Conservation (phyloP, 2,797 vertebrate genomes). For the Melanotaenia pygmaea region DNA sequence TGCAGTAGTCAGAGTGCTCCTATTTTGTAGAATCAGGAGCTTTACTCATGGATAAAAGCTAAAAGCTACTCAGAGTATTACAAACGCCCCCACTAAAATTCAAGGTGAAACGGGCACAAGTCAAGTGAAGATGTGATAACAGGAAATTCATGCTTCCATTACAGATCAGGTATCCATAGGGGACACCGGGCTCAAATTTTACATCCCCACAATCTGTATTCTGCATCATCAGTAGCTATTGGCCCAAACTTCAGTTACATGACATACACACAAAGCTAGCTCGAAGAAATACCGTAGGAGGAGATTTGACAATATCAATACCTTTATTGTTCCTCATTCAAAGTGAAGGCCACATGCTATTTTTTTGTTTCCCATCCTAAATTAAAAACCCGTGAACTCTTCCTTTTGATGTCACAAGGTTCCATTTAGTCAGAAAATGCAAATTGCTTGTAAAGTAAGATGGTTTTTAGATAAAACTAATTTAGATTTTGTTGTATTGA, state of each 20-base stretch:
- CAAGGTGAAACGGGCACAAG: not conserved
- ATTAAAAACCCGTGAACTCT: not conserved
- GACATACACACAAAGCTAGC: not conserved
- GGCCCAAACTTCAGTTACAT: not conserved
- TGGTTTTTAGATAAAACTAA: not conserved
- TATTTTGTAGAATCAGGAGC: not conserved
- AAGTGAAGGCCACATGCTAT: conserved; percentile 3
- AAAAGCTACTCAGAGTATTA: not conserved
- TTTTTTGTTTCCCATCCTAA: not conserved
- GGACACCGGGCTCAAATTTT: not conserved
- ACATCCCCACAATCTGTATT: not conserved
- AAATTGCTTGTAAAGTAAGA: not conserved
- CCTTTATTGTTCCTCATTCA: not conserved
- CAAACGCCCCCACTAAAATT: not conserved
- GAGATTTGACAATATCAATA: not conserved
- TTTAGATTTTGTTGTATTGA: not conserved
- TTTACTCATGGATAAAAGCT: not conserved
- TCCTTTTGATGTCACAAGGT: not conserved
- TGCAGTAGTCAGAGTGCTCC: no score
- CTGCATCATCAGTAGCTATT: not conserved
- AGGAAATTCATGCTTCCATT: not conserved
- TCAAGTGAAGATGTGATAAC: not conserved
- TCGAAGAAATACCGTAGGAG: not conserved
- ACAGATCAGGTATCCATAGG: not conserved
- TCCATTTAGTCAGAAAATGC: not conserved